Percentiles rank a stretch among this genome's conserved stretches.
Conservation (phyloP, 2,888 invertebrate species). For the Scaptomyza polygonia region DNA sequence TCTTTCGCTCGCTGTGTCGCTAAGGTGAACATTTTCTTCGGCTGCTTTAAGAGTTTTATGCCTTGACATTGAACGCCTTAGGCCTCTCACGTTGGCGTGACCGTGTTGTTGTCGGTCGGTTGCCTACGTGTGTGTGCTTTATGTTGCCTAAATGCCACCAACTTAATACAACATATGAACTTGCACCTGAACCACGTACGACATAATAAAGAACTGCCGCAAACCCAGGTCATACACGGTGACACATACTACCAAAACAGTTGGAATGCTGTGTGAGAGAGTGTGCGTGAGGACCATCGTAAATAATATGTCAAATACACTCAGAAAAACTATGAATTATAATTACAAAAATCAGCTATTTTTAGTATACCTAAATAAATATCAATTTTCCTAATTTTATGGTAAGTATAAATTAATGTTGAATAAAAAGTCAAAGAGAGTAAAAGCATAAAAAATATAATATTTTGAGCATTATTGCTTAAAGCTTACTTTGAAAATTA, state of each 20-base stretch:
- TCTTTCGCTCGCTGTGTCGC: constrained; percentile 13
- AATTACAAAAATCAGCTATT: too few species aligned
- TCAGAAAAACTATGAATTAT: neutral
- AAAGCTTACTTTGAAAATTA: too few species aligned
- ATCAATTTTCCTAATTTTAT: too few species aligned
- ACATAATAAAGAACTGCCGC: constrained; percentile 48
- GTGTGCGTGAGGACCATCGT: constrained; percentile 26
- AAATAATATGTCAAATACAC: constrained; percentile 38
- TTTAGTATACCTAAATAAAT: too few species aligned
- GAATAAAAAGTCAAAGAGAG: too few species aligned
- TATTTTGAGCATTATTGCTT: too few species aligned
- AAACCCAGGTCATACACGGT: constrained; percentile 13
- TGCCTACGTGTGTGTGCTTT: constrained; percentile 40
- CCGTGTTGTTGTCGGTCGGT: constrained; percentile 4
- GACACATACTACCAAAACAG: constrained; percentile 17
- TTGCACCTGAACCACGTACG: constrained; percentile 59
- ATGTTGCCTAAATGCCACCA: constrained; percentile 73
- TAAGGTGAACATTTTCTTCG: constrained; percentile 49
- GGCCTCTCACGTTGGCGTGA: constrained; percentile 41
- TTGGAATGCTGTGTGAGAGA: neutral
- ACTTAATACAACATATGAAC: constrained; percentile 57
- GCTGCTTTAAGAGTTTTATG: constrained; percentile 58
- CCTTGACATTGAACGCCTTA: constrained; percentile 70
- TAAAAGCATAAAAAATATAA: too few species aligned
- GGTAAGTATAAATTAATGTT: too few species aligned